These are phyloP conservation scores for Pionites leucogaster DNA, from an alignment of 2,113 vertebrate species.

Conservation along the genomic window DNA sequence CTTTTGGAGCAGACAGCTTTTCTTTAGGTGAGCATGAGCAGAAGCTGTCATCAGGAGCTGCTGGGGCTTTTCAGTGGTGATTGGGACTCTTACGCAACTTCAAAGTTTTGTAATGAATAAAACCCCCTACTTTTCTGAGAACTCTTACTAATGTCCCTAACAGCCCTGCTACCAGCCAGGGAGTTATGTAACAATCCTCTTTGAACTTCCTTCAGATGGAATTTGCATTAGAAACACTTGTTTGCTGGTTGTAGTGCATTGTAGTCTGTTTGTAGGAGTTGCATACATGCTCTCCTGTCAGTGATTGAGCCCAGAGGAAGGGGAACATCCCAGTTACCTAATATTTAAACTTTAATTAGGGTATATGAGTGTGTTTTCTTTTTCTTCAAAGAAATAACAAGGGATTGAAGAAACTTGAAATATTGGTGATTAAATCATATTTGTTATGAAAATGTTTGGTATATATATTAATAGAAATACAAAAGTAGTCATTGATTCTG, in stretches of 20 bases:
- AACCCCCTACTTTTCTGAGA: background rate
- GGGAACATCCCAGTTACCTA: background rate
- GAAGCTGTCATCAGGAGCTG: background rate
- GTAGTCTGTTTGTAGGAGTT: background rate
- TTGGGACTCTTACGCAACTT: background rate
- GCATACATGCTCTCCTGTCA: background rate
- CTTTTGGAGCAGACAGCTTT: background rate
- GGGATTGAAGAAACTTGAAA: background rate
- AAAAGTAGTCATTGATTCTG: background rate
- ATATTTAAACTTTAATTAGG: background rate
- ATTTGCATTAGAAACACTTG: background rate
- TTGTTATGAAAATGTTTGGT: slow-evolving; percentile 7
- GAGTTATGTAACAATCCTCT: background rate
- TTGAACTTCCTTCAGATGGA: background rate
- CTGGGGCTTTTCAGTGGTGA: background rate
- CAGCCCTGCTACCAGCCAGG: background rate
- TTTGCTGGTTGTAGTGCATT: background rate
- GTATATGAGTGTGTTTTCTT: background rate
- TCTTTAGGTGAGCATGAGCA: background rate
- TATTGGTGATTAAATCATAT: background rate
- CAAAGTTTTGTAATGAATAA: background rate
- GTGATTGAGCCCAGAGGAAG: rapidly evolving
- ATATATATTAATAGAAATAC: background rate
- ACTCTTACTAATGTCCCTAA: background rate
- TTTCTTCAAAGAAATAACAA: background rate